These are phyloP conservation scores for Dynastes maya DNA, from an alignment of 2,888 invertebrate species.

Conservation along the genomic window DNA sequence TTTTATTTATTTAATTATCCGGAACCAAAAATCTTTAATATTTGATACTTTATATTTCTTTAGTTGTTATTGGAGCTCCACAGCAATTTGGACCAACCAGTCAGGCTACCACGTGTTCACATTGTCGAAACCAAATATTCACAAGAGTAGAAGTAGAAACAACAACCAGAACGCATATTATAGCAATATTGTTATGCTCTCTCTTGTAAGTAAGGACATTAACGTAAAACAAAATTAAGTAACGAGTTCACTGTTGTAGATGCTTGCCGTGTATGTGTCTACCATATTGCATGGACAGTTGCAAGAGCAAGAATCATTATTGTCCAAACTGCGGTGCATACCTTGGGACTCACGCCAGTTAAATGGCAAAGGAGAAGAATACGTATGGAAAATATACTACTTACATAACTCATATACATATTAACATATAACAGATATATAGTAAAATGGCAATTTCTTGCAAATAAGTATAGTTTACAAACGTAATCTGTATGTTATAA, in stretches of 20 bases:
- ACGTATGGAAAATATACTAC: no score
- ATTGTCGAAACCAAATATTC: constrained; percentile 68
- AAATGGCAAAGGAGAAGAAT: background rate
- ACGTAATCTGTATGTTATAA: no score
- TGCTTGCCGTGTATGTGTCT: constrained; percentile 47
- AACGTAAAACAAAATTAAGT: background rate
- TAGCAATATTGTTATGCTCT: constrained; percentile 69
- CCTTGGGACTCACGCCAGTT: constrained; percentile 33
- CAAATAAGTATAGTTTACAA: no score
- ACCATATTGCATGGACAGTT: constrained; percentile 48
- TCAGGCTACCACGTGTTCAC: constrained; percentile 68
- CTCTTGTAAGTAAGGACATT: constrained; percentile 65
- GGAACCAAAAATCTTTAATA: no score
- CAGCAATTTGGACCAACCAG: constrained; percentile 66
- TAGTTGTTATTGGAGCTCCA: constrained; percentile 44
- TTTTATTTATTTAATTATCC: no score
- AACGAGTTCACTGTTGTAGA: background rate
- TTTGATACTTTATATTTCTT: background rate
- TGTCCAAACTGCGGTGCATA: constrained; percentile 42
- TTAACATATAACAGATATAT: no score
- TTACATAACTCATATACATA: no score
- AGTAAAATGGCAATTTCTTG: no score
- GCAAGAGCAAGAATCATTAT: constrained; percentile 51
- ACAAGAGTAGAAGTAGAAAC: constrained; percentile 68
- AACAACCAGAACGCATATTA: constrained; percentile 70